Evolutionary conservation across 2,797 vertebrate genomes (phyloP).

Genomic region (Crocodylus rhombifer): DNA sequence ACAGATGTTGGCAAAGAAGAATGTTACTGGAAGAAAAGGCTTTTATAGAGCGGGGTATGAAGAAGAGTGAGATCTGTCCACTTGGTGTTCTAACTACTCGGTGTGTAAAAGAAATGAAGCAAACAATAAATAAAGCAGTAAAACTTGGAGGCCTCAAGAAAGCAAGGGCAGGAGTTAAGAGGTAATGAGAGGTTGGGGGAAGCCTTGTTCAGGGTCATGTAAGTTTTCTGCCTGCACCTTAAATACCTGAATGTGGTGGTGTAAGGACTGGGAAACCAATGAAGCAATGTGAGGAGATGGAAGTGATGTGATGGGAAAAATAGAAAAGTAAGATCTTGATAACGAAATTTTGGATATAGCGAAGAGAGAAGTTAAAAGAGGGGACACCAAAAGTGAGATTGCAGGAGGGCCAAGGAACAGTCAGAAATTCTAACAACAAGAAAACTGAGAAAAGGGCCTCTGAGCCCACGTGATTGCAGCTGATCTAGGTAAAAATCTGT

Average conservation of each 20-base stretch:
- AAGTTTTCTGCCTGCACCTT: not conserved
- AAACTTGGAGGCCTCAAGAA: not conserved
- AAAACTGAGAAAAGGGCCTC: not conserved
- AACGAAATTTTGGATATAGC: not conserved
- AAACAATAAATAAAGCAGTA: not conserved
- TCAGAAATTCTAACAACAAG: not conserved
- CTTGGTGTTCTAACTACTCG: not conserved
- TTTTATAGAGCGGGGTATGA: not conserved
- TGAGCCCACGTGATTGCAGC: not conserved
- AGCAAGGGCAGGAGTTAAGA: not conserved
- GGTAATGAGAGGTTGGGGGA: not conserved
- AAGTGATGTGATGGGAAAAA: not conserved
- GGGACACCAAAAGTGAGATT: not conserved
- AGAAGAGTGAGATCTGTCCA: not conserved
- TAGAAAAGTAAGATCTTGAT: not conserved
- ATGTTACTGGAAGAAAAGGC: not conserved
- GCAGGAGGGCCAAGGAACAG: not conserved
- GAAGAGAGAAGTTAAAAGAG: not conserved
- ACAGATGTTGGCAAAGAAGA: not conserved
- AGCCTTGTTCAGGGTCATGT: not conserved
- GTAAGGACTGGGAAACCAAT: not conserved
- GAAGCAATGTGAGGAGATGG: not conserved
- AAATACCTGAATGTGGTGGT: not conserved
- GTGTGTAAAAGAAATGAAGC: fast-evolving
- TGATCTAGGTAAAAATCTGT: not conserved